Base-by-base conservation (phyloP, 2,797 vertebrate genomes). In the Babyrousa celebensis region DNA sequence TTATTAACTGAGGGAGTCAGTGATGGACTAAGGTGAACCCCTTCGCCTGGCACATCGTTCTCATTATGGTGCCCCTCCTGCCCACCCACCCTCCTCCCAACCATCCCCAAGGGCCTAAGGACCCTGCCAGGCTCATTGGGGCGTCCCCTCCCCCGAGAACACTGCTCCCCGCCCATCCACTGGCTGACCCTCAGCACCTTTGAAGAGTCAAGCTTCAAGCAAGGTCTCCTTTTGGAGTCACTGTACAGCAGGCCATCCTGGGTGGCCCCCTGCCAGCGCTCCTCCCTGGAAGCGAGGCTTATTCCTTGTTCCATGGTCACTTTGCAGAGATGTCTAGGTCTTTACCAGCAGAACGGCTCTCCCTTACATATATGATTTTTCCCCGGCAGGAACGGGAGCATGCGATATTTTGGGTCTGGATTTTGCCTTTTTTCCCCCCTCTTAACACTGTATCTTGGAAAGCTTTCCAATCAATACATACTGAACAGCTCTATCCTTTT, bases 1-100 rank as follows among this genome's bases (percentile, higher is more conserved):
- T 9, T 0, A 23, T 0, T 0, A 25, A 20, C 0, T 3, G 56
- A 74, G 5, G 16, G 40, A n/a, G 32, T 1, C 40, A 52, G 29
- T 29, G 18, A 3, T 8, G 17, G 40, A 43, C 5, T 23, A 4
- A 21, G 16, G 3, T 43, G 63, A 83, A 8, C 60, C 1, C 58
- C 62, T 72, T 15, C 90, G 60, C n/a, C 32, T 5, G 58, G 20
- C 18, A 36, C 40, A 6, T 43, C 7, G 4, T 54, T 43, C n/a
- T 86, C 56, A 2, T 2, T 8, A 29, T 2, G 36, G 36, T 15
- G 54, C 62, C 20, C 32, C 27, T 58, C 80, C 85, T 29, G 20
- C 74, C 56, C 32, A 29, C 2, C 4, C 21, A 23, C 8, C 25
- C 43, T 77, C 72, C 21, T 48, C 9, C 40, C 52, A 27, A 3